Evolutionary conservation across 2,888 invertebrate genomes (phyloP), one percentile per base, ranked within the genome.

Genomic region (Palloptera scutellata): DNA sequence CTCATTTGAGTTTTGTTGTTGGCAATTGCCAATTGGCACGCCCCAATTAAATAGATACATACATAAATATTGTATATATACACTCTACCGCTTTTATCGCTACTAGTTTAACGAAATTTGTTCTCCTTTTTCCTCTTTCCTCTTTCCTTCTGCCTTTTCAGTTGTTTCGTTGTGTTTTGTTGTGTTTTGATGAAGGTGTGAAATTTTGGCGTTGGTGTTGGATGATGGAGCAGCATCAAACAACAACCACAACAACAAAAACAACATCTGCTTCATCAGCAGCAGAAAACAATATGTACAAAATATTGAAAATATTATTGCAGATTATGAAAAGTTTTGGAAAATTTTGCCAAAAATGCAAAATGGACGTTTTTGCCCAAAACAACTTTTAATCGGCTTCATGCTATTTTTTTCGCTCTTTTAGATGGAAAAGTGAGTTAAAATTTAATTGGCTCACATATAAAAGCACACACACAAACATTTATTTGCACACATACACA

Each of bases 41-140:
- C 79, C 79, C 79, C 78, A 79, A 78, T 80, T 80, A 79, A 78
- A 80, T 79, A 79, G 76, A 79, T 72, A 79, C 79, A 79, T 79
- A 78, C 79, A 80, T 79, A 79, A 72, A 74, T 78, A 77, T 63
- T 61, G 52, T 66, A 61, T 55, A 61, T 59, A 17, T n/a, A 13
- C 8, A 19, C 40, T 17, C 17, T 30, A 4, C 30, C 6, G 30
- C 6, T 30, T 2, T 6, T 30, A 6, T 6, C 30, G 30, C 30
- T 30, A 30, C 30, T 4, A 6, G 30, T 30, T 30, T 30, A 6
- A 4, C 6, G 30, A 30, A 30, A 30, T 30, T 2, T 30, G 6
- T 13, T 48, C 15, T 13, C 48, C 15, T 13, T 11, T 48, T n/a
- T 48, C 11, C n/a, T 48, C 48, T 13, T 48, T 48, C n/a, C 48